Conservation (phyloP, 2,113 vertebrate species). For the Pagrus major region DNA sequence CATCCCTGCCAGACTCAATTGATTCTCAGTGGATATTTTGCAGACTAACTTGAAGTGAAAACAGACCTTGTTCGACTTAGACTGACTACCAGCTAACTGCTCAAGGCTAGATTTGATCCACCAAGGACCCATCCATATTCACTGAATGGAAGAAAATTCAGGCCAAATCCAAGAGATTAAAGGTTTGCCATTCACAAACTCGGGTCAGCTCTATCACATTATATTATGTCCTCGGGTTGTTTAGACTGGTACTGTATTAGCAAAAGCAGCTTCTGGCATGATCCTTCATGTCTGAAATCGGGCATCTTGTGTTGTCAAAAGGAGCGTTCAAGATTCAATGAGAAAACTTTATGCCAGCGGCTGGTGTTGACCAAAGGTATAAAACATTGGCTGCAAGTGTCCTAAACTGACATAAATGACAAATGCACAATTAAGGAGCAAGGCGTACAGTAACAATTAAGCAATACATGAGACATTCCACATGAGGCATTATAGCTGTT, state of each 20-base stretch:
- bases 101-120: conserved; percentile 13
- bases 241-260: not conserved
- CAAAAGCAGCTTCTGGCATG: not conserved
- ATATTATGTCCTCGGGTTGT: not conserved
- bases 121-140: not conserved
- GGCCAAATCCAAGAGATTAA: not conserved
- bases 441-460: not conserved
- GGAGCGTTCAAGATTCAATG: not conserved
- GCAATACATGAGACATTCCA: not conserved
- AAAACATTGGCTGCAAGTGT: not conserved
- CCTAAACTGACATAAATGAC: not conserved
- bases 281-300: not conserved
- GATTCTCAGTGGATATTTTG: conserved; percentile 22
- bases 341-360: not conserved
- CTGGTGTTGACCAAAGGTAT: not conserved
- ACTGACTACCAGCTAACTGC: conserved; percentile 6
- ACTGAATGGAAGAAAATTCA: conserved; percentile 20
- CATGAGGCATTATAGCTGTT: not conserved
- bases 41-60: conserved; percentile 8
- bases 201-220: not conserved
- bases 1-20: conserved; percentile 24
- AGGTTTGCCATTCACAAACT: not conserved
- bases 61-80: conserved; percentile 17
- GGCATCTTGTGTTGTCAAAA: conserved; percentile 4
- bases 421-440: not conserved